These are phyloP conservation scores for Chinchilla lanigera DNA, from an alignment of 2,113 vertebrate species.

Conservation along the genomic window DNA sequence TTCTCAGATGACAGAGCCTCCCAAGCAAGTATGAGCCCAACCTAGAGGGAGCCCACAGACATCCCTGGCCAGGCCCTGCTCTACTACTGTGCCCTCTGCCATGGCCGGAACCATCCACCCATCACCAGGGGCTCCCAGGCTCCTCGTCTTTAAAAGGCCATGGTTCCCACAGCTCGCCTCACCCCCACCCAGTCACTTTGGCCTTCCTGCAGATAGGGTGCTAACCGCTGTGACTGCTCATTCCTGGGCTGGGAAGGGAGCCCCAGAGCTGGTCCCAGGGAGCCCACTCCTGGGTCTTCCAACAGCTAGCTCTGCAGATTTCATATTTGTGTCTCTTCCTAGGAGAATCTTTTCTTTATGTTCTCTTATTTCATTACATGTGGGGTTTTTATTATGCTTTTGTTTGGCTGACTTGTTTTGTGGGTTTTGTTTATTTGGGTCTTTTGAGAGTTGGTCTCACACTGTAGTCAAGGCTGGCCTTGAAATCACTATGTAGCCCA, in stretches of 20 bases:
- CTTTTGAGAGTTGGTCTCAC: neutral
- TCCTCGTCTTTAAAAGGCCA: neutral
- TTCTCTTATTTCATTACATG: neutral
- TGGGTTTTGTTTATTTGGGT: neutral
- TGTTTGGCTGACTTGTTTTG: neutral
- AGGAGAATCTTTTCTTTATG: neutral
- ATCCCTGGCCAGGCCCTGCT: rapidly evolving
- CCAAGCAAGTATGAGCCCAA: neutral
- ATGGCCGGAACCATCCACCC: neutral
- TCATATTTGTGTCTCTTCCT: neutral
- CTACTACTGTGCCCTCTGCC: neutral
- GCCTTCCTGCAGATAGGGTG: neutral
- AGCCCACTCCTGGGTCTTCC: neutral
- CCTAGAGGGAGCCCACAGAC: neutral
- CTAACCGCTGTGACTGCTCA: neutral
- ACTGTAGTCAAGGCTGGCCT: neutral
- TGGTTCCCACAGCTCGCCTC: neutral
- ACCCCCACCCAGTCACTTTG: neutral
- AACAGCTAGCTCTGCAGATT: neutral
- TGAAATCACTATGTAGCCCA: neutral
- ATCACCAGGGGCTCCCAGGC: neutral
- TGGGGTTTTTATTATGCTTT: neutral
- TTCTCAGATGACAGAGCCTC: slow-evolving; percentile 40
- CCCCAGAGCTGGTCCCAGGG: neutral
- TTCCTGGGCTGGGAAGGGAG: neutral